Evolutionary conservation across 2,797 vertebrate species (phyloP), one percentile per base, ranked within the genome.

Genomic region (Diplodus sargus): DNA sequence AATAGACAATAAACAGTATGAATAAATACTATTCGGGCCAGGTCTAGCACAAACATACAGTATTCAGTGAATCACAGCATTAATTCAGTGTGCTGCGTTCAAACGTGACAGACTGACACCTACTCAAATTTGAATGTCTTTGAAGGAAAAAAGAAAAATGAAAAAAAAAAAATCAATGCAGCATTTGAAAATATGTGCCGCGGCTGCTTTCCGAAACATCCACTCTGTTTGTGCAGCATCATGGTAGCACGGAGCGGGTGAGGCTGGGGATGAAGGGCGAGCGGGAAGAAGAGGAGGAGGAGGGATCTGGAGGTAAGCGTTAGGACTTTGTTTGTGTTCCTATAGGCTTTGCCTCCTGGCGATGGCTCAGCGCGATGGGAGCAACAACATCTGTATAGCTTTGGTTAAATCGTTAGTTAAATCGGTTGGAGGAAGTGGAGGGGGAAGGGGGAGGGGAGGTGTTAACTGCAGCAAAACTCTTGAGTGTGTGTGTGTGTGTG

Each of bases 271-370:
- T 83, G 87, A 86, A 84, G 78, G 34, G 68, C 9, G 14, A 81
- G 68, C 70, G 59, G 67, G 17, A 67, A 70, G 84, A 69, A 76
- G 64, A 71, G 28, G 28, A 28, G 30, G 30, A 34, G 64, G 64
- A 66, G 67, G 85, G 84, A 88, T 90, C 81, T 85, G 70, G 78
- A 86, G 67, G 82, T 81, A 90, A 90, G 87, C 81, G 81, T 87
- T 54, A 86, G 84, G 83, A 87, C 81, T 90, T 76, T 86, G 76
- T 84, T 86, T 90, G 82, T 79, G 83, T 74, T 92, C 83, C 87
- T 87, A 85, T 84, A 89, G 87, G 86, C 90, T 91, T 91, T 93
- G 84, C 87, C 87, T 88, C 74, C 85, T 75, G 80, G 89, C 22
- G 56, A 81, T 67, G 81, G 79, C 85, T 91, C 76, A 80, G 82